Base-by-base conservation (phyloP, 2,888 invertebrate genomes). In the Dasypogon diadema region DNA sequence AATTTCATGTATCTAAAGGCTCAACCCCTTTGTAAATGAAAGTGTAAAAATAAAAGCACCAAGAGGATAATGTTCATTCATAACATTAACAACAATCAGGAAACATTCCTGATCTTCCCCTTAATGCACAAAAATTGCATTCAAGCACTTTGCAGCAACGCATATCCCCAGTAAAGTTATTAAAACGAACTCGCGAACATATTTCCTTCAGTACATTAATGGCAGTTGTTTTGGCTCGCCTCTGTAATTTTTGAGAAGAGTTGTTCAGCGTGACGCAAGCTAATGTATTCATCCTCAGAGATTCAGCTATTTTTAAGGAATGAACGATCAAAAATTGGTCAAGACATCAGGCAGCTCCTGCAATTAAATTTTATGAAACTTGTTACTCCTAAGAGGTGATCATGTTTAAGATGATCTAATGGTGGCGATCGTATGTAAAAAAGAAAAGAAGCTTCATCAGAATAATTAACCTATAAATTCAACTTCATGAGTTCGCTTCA, bases 321-420 rank as follows among this genome's bases (percentile, higher is more conserved):
- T 30, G 8, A 30, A 26, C 58, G 2, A 30, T 6, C 26, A n/a
- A 55, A 26, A 24, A 58, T 26, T 16, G 14, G 26, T 30, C 8
- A 14, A 30, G 2, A 58, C 30, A 12, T 30, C 58, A 30, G 24
- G 30, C 34, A 21, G 6, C 21, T 4, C 0, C n/a, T 12, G 22
- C 26, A 60, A 60, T 60, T 60, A 37, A 60, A 60, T 60, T 60
- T 60, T 60, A 60, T 60, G 34, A 60, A 58, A 30, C 37, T 34
- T 60, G 18, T 6, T 42, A 42, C 34, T 60, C 37, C 37, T 60
- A 26, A 8, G n/a, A 60, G 12, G 34, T 60, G 37, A 60, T 60
- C 42, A 60, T 34, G 37, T 21, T 37, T 30, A 10, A 60, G 18
- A 42, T 42, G 60, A 60, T 26, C 60, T 60, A 60, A 60, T 34